Conservation (phyloP, 1,140 invertebrate genomes). For the Grapholita molesta region DNA sequence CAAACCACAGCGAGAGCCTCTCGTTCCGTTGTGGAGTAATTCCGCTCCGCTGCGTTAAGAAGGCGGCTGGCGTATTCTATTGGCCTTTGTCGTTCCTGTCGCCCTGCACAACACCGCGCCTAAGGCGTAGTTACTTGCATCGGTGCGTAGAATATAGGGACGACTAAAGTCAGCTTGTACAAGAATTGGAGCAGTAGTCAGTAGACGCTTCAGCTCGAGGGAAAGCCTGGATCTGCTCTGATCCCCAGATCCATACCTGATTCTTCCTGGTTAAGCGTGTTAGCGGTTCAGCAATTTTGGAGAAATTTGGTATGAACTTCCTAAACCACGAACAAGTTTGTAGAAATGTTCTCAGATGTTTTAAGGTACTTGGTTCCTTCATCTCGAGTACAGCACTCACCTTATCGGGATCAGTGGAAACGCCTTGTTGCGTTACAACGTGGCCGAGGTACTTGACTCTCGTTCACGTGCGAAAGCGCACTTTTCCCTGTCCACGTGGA, state of each 20-base stretch:
- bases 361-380: slow-evolving; percentile 31
- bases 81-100: slow-evolving; percentile 42
- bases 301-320: slow-evolving; percentile 52
- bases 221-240: slow-evolving; percentile 4
- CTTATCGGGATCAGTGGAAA: slow-evolving; percentile 42
- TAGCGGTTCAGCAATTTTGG: slow-evolving; percentile 49
- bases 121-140: slow-evolving; percentile 42
- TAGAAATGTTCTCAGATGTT: slow-evolving; percentile 27
- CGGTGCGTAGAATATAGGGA: slow-evolving; percentile 36
- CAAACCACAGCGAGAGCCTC: slow-evolving; percentile 72
- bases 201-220: not conserved
- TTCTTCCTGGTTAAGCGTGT: slow-evolving; percentile 45
- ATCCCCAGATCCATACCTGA: slow-evolving; percentile 30
- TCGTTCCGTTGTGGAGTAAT: slow-evolving; percentile 65
- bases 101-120: slow-evolving; percentile 43
- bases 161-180: slow-evolving; percentile 26
- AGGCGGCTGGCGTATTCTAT: slow-evolving; percentile 64
- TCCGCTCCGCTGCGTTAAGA: slow-evolving; percentile 58
- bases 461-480: slow-evolving; percentile 43
- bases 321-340: slow-evolving; percentile 48
- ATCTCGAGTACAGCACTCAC: slow-evolving; percentile 40
- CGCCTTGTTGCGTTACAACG: slow-evolving; percentile 37
- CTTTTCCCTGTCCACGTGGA: too few species aligned
- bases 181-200: not conserved
- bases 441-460: slow-evolving; percentile 64